These are phyloP conservation scores for Leptinotarsa juncta DNA, from an alignment of 2,888 invertebrate genomes.

Conservation along the genomic window DNA sequence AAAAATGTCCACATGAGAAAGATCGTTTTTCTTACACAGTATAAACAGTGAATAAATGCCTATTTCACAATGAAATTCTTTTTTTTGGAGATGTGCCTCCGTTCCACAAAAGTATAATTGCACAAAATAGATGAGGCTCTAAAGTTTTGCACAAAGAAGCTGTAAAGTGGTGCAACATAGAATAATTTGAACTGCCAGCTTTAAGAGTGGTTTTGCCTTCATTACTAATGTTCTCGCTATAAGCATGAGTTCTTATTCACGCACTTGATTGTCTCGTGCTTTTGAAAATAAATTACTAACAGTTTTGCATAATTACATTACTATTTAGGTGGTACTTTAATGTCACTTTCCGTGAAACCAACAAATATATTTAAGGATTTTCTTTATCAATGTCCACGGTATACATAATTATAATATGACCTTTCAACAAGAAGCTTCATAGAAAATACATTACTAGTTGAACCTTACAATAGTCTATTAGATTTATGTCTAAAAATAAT, in stretches of 20 bases:
- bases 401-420: constrained; percentile 19
- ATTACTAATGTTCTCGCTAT: constrained; percentile 51
- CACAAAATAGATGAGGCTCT: constrained; percentile 32
- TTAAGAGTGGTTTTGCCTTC: constrained; percentile 46
- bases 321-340: constrained; percentile 7
- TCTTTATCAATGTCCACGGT: neutral
- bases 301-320: constrained; percentile 18
- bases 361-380: constrained; percentile 9
- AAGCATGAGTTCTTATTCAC: constrained; percentile 59
- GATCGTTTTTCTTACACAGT: constrained; percentile 49
- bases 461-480: constrained; percentile 34
- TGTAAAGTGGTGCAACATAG: constrained; percentile 46
- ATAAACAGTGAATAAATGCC: constrained; percentile 48
- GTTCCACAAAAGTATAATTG: constrained; percentile 31
- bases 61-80: constrained; percentile 46
- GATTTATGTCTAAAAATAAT: constrained; percentile 60
- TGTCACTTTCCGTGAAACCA: constrained; percentile 17
- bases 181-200: constrained; percentile 43
- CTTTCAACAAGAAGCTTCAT: constrained; percentile 50
- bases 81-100: constrained; percentile 17
- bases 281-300: constrained; percentile 52
- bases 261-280: constrained; percentile 66
- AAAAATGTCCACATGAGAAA: constrained; percentile 60
- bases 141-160: constrained; percentile 47
- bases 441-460: constrained; percentile 55